Percentiles rank a stretch among this genome's conserved stretches.
Conservation (phyloP, 2,888 invertebrate species). For the Megaustenia siamemsis region DNA sequence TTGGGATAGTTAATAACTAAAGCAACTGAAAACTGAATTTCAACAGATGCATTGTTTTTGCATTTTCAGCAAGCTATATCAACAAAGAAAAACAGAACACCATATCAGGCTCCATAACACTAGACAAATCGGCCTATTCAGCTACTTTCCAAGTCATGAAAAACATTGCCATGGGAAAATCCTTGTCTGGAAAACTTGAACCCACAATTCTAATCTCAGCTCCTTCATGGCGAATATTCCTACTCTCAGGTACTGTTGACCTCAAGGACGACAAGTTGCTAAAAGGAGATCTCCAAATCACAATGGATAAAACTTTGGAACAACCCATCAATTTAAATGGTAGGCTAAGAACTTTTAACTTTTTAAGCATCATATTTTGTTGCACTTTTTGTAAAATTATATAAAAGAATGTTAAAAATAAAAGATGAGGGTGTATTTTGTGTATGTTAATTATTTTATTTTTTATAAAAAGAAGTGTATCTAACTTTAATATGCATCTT, state of each 20-base stretch:
- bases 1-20: too few species aligned
- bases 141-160: conserved; percentile 47
- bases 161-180: conserved; percentile 39
- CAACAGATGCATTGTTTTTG: neutral
- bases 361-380: too few species aligned
- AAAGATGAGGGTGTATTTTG: too few species aligned
- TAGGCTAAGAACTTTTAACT: conserved; percentile 15
- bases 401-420: too few species aligned
- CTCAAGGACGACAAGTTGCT: conserved; percentile 47
- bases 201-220: conserved; percentile 50
- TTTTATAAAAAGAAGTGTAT: too few species aligned
- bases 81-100: conserved; percentile 38
- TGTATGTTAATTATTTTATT: too few species aligned
- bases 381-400: too few species aligned
- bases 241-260: conserved; percentile 48
- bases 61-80: conserved; percentile 36
- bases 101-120: conserved; percentile 25
- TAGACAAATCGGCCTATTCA: conserved; percentile 37
- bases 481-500: too few species aligned
- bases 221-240: conserved; percentile 30
- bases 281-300: conserved; percentile 44
- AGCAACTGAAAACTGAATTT: neutral
- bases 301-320: conserved; percentile 53
- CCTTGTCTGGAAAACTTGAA: conserved; percentile 21
- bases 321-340: conserved; percentile 54